These are phyloP conservation scores for Peucedramus taeniatus DNA, from an alignment of 2,113 vertebrate genomes.

Conservation along the genomic window DNA sequence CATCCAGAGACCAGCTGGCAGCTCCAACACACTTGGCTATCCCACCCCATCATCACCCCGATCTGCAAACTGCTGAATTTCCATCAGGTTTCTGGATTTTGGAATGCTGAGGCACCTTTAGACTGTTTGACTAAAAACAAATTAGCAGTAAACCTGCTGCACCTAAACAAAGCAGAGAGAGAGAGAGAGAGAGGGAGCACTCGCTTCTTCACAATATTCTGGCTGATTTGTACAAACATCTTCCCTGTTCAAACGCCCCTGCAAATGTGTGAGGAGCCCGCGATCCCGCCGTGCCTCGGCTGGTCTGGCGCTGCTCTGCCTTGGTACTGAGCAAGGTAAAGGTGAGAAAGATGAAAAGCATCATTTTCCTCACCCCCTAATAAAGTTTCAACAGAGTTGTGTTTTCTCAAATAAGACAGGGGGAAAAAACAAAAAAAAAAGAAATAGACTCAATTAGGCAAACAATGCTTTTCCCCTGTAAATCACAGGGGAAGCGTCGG, in stretches of 20 bases:
- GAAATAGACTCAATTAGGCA: neutral
- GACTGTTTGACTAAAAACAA: slow-evolving; percentile 16
- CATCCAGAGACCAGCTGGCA: slow-evolving; percentile 9
- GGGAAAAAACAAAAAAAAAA: neutral
- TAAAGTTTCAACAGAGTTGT: neutral
- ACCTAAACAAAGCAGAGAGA: neutral
- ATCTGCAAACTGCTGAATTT: slow-evolving; percentile 10
- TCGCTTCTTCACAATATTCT: accelerated
- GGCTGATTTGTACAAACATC: neutral
- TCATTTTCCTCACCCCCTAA: neutral
- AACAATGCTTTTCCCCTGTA: slow-evolving; percentile 5
- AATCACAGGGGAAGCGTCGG: neutral
- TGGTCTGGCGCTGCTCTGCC: neutral
- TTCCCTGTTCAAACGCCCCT: neutral
- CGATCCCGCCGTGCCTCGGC: accelerated
- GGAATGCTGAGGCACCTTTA: neutral
- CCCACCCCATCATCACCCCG: neutral
- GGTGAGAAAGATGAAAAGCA: neutral
- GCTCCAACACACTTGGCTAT: neutral
- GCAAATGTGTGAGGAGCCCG: neutral
- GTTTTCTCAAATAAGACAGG: neutral
- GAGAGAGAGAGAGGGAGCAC: accelerated
- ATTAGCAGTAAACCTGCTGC: neutral
- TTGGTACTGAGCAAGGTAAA: neutral
- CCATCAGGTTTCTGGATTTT: slow-evolving; percentile 28